phyloP scores from a whole-genome alignment of 1,140 invertebrate genomes.

The Diploscapter pachys region DNA sequence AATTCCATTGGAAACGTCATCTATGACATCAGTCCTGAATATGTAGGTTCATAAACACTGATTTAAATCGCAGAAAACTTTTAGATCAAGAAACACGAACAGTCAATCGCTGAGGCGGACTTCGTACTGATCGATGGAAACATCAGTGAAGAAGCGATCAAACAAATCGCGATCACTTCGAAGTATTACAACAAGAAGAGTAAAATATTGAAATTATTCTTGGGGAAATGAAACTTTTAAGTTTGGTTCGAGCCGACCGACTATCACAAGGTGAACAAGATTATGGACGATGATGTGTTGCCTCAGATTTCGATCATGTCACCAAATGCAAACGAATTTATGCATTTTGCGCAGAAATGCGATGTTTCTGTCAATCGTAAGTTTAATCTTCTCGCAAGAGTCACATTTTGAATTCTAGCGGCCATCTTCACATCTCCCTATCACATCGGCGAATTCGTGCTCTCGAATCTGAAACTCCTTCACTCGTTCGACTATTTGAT shows the following conservation, averaged over 20 bases:
- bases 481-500: background rate
- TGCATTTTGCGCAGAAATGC: background rate
- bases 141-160: constrained; percentile 35
- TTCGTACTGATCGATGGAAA: constrained; percentile 50
- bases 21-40: constrained; percentile 31
- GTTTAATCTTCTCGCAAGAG: background rate
- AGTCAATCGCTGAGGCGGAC: constrained; percentile 38
- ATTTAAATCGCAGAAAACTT: constrained; percentile 9
- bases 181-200: constrained; percentile 7
- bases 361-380: constrained; percentile 13
- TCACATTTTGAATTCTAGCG: background rate
- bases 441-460: background rate
- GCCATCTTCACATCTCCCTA: background rate
- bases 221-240: background rate
- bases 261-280: constrained; percentile 42
- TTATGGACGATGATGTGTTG: constrained; percentile 38
- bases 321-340: constrained; percentile 48
- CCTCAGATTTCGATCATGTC: constrained; percentile 35
- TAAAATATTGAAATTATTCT: background rate
- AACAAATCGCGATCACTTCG: background rate
- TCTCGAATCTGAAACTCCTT: background rate
- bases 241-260: constrained; percentile 57
- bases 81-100: constrained; percentile 40
- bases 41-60: constrained; percentile 17
- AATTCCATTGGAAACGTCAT: constrained; percentile 35